phyloP scores from a whole-genome alignment of 2,888 invertebrate species.

The Synanthedon tipuliformis region DNA sequence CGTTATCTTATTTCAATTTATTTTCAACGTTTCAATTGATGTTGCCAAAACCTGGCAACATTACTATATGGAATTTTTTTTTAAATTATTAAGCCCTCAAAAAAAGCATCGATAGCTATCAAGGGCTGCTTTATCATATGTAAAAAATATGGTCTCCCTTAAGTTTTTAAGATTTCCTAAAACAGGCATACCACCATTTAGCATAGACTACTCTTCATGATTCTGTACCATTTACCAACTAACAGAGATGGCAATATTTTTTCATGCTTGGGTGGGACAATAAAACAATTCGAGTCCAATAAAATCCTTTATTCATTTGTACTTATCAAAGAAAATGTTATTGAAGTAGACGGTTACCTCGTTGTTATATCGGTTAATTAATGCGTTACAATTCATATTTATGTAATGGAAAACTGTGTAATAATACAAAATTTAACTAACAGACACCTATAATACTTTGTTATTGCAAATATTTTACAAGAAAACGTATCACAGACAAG shows the following conservation, averaged over 20 bases:
- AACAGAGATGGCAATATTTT: background rate
- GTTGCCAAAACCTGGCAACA: no score
- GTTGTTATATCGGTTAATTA: conserved; percentile 37
- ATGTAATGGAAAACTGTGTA: background rate
- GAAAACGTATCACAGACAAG: conserved; percentile 63
- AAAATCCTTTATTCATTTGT: conserved; percentile 57
- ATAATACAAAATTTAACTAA: background rate
- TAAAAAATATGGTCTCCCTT: no score
- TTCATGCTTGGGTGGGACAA: background rate
- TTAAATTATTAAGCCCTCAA: no score
- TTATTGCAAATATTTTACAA: conserved; percentile 56
- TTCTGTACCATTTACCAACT: no score
- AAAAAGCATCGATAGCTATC: no score
- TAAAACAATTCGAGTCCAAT: conserved; percentile 15
- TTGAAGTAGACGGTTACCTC: conserved; percentile 51
- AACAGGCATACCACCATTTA: no score
- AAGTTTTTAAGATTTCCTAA: no score
- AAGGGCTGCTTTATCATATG: no score
- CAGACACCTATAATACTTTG: conserved; percentile 35
- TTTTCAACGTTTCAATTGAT: no score
- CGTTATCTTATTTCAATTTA: no score
- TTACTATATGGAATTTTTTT: no score
- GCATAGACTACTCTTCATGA: no score
- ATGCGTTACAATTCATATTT: conserved; percentile 22
- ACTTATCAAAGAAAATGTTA: conserved; percentile 40